phyloP scores from a whole-genome alignment of 2,797 vertebrate genomes.

The Clarias fuscus region DNA sequence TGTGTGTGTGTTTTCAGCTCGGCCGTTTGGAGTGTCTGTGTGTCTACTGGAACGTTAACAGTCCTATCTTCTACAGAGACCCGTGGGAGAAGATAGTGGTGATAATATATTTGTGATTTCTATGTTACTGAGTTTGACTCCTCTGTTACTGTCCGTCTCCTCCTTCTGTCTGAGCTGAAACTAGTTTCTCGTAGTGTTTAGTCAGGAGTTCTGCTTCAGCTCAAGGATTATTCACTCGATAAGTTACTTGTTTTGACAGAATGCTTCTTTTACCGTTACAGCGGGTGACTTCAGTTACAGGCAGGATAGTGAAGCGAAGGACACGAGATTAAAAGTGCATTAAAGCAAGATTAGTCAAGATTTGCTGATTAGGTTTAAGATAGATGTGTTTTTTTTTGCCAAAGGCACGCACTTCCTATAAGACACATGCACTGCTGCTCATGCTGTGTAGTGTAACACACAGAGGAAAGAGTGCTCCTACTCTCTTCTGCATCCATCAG shows the following conservation, averaged over 20 bases:
- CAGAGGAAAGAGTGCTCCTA: not conserved
- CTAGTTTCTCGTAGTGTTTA: not conserved
- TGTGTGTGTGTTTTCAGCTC: conserved; percentile 70
- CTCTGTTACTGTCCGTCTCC: not conserved
- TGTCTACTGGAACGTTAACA: conserved; percentile 90
- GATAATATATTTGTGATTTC: conserved; percentile 53
- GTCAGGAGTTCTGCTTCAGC: not conserved
- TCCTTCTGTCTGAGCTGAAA: not conserved
- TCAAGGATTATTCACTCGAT: not conserved
- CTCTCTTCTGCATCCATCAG: not conserved
- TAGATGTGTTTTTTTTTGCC: not conserved
- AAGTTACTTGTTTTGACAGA: not conserved
- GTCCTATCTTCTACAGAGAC: conserved; percentile 78
- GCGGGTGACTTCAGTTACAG: not conserved
- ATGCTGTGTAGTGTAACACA: not conserved
- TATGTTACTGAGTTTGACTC: not conserved
- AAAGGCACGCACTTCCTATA: not conserved
- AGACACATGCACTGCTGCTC: not conserved
- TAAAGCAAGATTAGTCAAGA: not conserved
- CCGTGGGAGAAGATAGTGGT: conserved; percentile 88
- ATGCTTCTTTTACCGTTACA: not conserved
- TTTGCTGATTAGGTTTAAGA: not conserved
- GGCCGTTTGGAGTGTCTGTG: conserved; percentile 88
- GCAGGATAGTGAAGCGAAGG: not conserved
- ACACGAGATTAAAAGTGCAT: not conserved